Conservation (phyloP, 2,113 vertebrate species). For the Paradisaea rubra region DNA sequence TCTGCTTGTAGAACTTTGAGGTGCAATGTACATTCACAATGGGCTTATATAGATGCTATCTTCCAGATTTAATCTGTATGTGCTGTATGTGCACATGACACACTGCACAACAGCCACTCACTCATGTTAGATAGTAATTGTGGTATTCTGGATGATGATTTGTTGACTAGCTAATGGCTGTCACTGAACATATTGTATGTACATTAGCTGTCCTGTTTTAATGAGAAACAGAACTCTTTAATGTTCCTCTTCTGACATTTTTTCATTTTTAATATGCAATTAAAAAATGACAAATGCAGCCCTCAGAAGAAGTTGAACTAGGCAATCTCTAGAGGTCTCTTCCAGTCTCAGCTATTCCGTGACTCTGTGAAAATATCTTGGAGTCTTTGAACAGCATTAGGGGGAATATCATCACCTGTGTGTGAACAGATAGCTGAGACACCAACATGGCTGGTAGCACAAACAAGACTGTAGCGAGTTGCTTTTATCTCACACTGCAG, state of each 20-base stretch:
- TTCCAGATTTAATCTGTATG: background rate
- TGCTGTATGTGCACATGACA: background rate
- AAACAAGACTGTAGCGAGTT: background rate
- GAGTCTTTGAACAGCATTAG: background rate
- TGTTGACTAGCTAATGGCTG: constrained; percentile 24
- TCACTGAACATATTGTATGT: background rate
- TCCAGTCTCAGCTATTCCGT: background rate
- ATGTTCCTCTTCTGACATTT: background rate
- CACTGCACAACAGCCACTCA: background rate
- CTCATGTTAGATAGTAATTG: background rate
- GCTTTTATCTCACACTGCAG: background rate
- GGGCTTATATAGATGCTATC: background rate
- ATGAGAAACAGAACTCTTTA: constrained; percentile 31
- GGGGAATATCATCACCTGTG: background rate
- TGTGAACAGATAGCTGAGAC: background rate
- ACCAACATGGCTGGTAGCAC: background rate
- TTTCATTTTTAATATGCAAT: constrained; percentile 9
- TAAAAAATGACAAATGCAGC: constrained; percentile 14
- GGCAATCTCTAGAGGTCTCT: background rate
- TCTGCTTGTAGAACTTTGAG: background rate
- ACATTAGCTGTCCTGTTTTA: constrained; percentile 9
- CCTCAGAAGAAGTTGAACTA: background rate
- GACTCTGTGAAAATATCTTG: background rate
- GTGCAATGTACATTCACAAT: background rate
- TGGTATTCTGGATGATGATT: background rate